phyloP scores from a whole-genome alignment of 2,113 vertebrate genomes.

The Hippocampus comes region DNA sequence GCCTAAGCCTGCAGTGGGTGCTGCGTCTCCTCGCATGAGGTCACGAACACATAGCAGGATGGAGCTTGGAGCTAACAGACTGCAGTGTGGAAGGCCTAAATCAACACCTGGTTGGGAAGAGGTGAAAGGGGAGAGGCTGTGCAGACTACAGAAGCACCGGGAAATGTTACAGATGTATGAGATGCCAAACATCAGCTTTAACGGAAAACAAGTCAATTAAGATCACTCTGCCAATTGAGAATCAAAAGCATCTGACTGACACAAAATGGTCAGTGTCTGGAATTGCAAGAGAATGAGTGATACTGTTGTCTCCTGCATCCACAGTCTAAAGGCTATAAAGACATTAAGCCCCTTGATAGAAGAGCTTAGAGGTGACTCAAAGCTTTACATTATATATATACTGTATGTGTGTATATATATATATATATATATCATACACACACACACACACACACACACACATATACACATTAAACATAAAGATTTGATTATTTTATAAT shows the following conservation, averaged over 20 bases:
- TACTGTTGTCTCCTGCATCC: constrained; percentile 19
- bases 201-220: constrained; percentile 4
- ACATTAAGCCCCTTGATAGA: constrained; percentile 38
- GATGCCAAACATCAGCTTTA: not conserved
- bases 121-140: constrained; percentile 9
- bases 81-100: constrained; percentile 48
- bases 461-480: not conserved
- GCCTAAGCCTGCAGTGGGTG: constrained; percentile 46
- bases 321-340: constrained; percentile 36
- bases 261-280: not conserved
- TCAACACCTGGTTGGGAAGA: constrained; percentile 60
- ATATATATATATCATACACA: not conserved
- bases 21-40: constrained; percentile 47
- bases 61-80: constrained; percentile 51
- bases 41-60: constrained; percentile 47
- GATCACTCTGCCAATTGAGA: not conserved
- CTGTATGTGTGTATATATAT: not conserved
- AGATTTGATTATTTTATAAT: not conserved
- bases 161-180: not conserved
- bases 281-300: constrained; percentile 6
- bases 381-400: no score
- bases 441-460: not conserved
- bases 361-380: constrained; percentile 32
- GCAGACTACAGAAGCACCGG: constrained; percentile 7
- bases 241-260: not conserved